Conservation (phyloP, 2,797 vertebrate species). For the Lacerta bilineata region DNA sequence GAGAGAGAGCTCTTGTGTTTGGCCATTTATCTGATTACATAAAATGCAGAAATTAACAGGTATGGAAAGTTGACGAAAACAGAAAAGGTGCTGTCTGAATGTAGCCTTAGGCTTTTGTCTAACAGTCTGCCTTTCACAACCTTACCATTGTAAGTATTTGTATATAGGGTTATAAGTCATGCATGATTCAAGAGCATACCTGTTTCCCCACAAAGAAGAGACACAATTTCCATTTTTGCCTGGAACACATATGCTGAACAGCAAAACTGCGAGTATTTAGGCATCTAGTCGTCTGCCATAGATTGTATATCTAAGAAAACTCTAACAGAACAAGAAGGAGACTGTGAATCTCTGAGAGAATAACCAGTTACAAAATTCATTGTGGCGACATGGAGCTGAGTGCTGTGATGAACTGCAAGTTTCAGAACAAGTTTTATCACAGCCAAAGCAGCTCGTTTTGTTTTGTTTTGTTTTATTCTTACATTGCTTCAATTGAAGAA, state of each 20-base stretch:
- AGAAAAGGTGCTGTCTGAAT: too few species aligned
- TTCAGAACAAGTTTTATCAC: constrained; percentile 61
- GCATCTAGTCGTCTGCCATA: neutral
- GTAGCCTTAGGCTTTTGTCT: neutral
- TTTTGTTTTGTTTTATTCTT: constrained; percentile 66
- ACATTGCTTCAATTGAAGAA: constrained; percentile 64
- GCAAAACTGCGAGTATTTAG: neutral
- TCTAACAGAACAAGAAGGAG: constrained; percentile 33
- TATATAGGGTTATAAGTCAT: neutral
- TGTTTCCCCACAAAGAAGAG: neutral
- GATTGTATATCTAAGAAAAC: neutral
- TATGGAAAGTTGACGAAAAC: too few species aligned
- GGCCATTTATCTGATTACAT: too few species aligned
- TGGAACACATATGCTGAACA: neutral
- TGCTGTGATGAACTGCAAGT: constrained; percentile 25
- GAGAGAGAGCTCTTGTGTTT: too few species aligned
- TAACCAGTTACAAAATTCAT: constrained; percentile 36
- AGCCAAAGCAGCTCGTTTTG: constrained; percentile 61
- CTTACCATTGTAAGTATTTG: neutral
- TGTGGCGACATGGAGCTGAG: neutral
- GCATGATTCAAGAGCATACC: too few species aligned
- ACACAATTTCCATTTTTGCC: neutral
- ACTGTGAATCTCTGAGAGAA: constrained; percentile 29
- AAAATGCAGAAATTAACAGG: too few species aligned
- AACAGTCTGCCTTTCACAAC: neutral